These are phyloP conservation scores for Ischnura elegans DNA, from an alignment of 2,888 invertebrate genomes.

Conservation along the genomic window DNA sequence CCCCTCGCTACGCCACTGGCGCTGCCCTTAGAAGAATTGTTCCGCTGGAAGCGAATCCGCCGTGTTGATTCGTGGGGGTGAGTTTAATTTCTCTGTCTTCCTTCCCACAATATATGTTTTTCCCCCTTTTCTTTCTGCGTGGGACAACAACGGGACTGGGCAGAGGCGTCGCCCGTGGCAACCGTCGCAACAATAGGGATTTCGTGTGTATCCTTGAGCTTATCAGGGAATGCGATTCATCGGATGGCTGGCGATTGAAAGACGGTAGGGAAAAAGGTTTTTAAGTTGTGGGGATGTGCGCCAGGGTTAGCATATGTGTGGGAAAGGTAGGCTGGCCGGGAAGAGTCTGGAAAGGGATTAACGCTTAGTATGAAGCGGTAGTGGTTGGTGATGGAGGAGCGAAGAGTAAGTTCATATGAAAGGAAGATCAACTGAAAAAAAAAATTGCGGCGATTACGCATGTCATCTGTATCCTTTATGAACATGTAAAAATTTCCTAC, in stretches of 20 bases:
- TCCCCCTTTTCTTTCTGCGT: neutral
- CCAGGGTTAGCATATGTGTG: neutral
- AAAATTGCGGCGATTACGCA: no score
- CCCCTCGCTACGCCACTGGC: no score
- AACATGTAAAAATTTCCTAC: no score
- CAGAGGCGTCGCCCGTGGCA: slow-evolving; percentile 21
- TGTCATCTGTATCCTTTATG: no score
- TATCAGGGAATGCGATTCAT: slow-evolving; percentile 26
- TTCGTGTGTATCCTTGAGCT: slow-evolving; percentile 14
- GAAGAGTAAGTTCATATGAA: neutral
- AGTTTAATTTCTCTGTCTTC: neutral
- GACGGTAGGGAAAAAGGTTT: neutral
- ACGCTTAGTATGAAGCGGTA: neutral
- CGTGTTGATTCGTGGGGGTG: neutral
- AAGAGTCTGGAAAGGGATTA: neutral
- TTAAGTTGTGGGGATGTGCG: neutral
- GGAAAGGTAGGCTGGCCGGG: neutral
- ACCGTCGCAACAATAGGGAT: neutral
- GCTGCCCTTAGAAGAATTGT: neutral
- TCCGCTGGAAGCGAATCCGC: neutral
- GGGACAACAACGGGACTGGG: neutral
- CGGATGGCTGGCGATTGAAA: slow-evolving; percentile 13
- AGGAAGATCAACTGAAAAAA: no score
- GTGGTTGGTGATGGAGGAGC: neutral
- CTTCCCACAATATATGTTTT: neutral